Base-by-base conservation (phyloP, 2,113 vertebrate species). In the Limnothrissa miodon region DNA sequence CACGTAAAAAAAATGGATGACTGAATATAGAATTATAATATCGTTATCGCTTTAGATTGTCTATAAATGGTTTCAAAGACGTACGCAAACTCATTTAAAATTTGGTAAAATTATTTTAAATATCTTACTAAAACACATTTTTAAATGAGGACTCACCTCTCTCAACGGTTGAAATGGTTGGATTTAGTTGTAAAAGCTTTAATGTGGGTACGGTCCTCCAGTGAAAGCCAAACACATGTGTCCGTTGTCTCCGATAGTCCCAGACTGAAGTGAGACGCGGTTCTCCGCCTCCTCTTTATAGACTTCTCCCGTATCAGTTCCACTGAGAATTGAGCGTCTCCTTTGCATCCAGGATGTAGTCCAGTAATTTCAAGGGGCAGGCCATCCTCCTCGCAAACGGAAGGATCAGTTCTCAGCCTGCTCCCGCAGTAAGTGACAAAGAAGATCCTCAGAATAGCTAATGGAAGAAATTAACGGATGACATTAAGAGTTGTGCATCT, bases 281-380 rank as follows among this genome's bases (percentile, higher is more conserved):
- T 45, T 78, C 82, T 29, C 44, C 51, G 51, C 74, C 82, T 82
- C 81, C 78, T 79, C 81, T 84, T 84, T 87, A 88, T 85, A 86
- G 85, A 56, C 66, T 84, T 88, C 87, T 85, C 87, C 45, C 53
- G 82, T 82, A 85, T 83, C 86, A 87, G 53, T 85, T 78, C 85
- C 87, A 83, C 59, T 1, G 87, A 85, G 87, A 78, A 79, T 66
- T 36, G 66, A 39, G 66, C 66, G 29, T 74, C 66, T 74, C n/a
- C 66, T 74, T 29, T 33, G 66, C 17, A 74, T 74, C 66, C 66
- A 74, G 66, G 66, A 74, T 74, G 66, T 36, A 74, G 66, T 33
- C 29, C 66, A 74, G 66, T 74, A 74, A 74, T 74, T 74, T 74
- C 66, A 74, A 33, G 66, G 66, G 66, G 66, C 66, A 74, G 66